Evolutionary conservation across 1,140 invertebrate species (phyloP).

Genomic region (Hetaerina americana): DNA sequence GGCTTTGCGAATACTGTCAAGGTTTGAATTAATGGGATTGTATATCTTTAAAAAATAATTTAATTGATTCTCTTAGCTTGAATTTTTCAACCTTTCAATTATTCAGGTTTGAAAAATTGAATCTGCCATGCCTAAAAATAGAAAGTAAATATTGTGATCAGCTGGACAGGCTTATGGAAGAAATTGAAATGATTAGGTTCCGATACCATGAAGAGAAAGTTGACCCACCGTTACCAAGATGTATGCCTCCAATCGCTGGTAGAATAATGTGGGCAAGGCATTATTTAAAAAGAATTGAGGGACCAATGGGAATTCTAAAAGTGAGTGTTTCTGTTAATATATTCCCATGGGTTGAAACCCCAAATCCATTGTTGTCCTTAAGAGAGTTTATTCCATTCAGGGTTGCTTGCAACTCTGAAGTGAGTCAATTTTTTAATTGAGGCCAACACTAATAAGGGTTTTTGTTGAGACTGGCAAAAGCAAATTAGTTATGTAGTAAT

Average conservation of each 20-base stretch:
- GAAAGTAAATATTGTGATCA: conserved; percentile 55
- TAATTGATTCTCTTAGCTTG: background rate
- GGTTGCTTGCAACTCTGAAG: no score
- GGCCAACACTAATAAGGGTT: no score
- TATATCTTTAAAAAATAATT: conserved; percentile 1
- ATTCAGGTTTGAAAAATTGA: conserved; percentile 49
- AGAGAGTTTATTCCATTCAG: no score
- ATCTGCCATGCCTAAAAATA: conserved; percentile 49
- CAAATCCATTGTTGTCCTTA: no score
- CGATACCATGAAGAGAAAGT: conserved; percentile 55
- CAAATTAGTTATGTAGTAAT: no score
- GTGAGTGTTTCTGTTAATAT: conserved; percentile 20
- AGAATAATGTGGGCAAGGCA: conserved; percentile 58
- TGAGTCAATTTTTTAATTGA: no score
- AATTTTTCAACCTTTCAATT: background rate
- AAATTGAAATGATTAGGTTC: conserved; percentile 51
- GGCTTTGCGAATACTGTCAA: conserved; percentile 30
- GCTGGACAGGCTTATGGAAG: conserved; percentile 43
- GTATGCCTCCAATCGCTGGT: conserved; percentile 50
- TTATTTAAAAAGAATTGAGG: conserved; percentile 45
- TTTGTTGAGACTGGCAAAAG: no score
- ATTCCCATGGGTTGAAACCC: no score
- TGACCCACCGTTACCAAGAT: conserved; percentile 44
- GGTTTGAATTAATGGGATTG: conserved; percentile 26
- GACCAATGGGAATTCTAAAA: conserved; percentile 48